phyloP scores from a whole-genome alignment of 2,113 vertebrate genomes.

The Campylorhamphus procurvoides region DNA sequence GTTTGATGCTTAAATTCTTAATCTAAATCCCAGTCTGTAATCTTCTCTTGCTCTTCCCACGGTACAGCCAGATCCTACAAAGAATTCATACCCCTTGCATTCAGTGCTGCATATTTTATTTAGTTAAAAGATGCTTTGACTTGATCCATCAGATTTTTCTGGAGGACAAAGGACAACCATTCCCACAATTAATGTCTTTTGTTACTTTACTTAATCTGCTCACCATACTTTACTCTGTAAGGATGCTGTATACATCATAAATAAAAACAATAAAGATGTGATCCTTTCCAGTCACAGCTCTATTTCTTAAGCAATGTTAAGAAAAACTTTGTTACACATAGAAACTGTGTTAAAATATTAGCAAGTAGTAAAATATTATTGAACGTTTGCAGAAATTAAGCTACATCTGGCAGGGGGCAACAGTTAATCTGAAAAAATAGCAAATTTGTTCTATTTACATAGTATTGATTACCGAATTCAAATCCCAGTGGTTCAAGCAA shows the following conservation, averaged over 20 bases:
- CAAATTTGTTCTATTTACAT: background rate
- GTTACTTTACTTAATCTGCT: background rate
- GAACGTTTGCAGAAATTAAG: background rate
- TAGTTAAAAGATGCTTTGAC: background rate
- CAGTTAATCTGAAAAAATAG: background rate
- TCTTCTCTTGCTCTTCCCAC: background rate
- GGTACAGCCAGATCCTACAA: background rate
- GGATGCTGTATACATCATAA: accelerated
- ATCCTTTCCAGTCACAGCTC: background rate
- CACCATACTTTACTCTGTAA: background rate
- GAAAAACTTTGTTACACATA: accelerated
- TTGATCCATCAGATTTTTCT: background rate
- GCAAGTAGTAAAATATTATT: background rate
- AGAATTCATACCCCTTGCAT: background rate
- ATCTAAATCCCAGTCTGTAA: slow-evolving; percentile 4
- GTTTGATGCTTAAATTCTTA: background rate
- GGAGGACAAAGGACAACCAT: background rate
- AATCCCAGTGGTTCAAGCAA: background rate
- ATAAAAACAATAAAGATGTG: background rate
- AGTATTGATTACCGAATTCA: background rate
- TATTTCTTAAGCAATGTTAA: background rate
- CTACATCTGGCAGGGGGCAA: background rate
- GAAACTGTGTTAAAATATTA: background rate
- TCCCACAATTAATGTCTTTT: background rate
- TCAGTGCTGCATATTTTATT: background rate